Evolutionary conservation across 2,113 vertebrate species (phyloP), one percentile per base, ranked within the genome.

Genomic region (Festucalex cinctus): DNA sequence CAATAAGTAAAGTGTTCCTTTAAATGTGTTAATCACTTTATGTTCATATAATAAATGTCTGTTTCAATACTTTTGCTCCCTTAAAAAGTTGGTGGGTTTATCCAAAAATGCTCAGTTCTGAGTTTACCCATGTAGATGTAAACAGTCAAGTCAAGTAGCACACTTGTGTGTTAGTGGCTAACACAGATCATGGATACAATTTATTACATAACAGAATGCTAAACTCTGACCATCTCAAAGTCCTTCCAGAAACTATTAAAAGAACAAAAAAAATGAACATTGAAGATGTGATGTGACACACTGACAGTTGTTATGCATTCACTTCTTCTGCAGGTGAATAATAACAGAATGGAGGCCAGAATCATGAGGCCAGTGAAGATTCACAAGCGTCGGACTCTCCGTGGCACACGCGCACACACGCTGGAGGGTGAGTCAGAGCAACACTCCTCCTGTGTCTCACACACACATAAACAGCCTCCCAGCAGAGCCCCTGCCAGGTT

Each of bases 401-500:
- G 35, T n/a, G 19, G 5, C 36, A 2, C 59, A 24, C 49, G n/a
- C 57, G 32, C 46, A 56, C 13, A 48, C 65, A 46, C 46, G 56
- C 59, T 7, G 73, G 71, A 68, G 77, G 71, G 77, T 82, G 79
- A 86, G 74, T 84, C 81, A 81, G 79, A 71, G 64, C 72, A 22
- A 46, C 13, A 37, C 66, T 71, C 70, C 68, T 74, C 75, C 70
- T 75, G 75, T 66, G 65, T 78, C 72, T 80, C 76, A 60, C 74
- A 66, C 74, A 84, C 83, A 85, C 44, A 51, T 76, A 85, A 78
- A 84, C 80, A 75, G 59, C 73, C 64, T 43, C 63, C 73, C 75
- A 74, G 75, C 75, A 82, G 82, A 82, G 74, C 72, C 73, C 82
- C 86, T 78, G 85, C 83, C 79, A 80, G 85, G 74, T 80, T 82